phyloP scores from a whole-genome alignment of 2,888 invertebrate genomes.

The Dicyrtomina minuta region DNA sequence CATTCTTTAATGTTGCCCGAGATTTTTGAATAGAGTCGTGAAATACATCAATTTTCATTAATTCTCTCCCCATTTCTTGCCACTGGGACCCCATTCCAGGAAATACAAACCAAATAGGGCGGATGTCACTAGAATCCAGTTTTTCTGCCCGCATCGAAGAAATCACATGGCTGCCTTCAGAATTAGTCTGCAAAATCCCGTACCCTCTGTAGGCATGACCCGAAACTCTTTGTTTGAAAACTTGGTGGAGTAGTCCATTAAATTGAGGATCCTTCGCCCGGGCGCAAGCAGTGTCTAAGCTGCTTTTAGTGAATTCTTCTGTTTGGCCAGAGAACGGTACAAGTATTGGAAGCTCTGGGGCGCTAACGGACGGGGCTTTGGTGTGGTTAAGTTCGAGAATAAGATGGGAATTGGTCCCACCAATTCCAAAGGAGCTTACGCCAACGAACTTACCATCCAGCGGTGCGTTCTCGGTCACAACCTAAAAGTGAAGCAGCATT shows the following conservation, averaged over 20 bases:
- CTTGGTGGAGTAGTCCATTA: slow-evolving; percentile 54
- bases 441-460: slow-evolving; percentile 20
- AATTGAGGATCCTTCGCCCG: background rate
- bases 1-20: slow-evolving; percentile 63
- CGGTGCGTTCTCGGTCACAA: slow-evolving; percentile 26
- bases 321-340: slow-evolving; percentile 28
- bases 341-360: slow-evolving; percentile 3
- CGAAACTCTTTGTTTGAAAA: slow-evolving; percentile 55
- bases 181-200: no score
- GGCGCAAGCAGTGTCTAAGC: slow-evolving; percentile 54
- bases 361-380: no score
- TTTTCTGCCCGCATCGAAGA: background rate
- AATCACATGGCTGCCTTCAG: no score
- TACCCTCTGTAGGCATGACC: slow-evolving; percentile 61
- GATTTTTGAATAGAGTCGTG: no score
- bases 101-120: slow-evolving; percentile 62
- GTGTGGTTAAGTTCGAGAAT: slow-evolving; percentile 10
- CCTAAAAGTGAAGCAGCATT: no score
- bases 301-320: slow-evolving; percentile 38
- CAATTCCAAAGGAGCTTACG: slow-evolving; percentile 28
- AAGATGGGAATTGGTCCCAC: slow-evolving; percentile 29
- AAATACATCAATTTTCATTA: no score
- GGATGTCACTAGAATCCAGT: slow-evolving; percentile 61
- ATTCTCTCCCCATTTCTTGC: no score
- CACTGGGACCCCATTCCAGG: no score